Conservation (phyloP, 2,797 vertebrate species). For the Harpagifer antarcticus region DNA sequence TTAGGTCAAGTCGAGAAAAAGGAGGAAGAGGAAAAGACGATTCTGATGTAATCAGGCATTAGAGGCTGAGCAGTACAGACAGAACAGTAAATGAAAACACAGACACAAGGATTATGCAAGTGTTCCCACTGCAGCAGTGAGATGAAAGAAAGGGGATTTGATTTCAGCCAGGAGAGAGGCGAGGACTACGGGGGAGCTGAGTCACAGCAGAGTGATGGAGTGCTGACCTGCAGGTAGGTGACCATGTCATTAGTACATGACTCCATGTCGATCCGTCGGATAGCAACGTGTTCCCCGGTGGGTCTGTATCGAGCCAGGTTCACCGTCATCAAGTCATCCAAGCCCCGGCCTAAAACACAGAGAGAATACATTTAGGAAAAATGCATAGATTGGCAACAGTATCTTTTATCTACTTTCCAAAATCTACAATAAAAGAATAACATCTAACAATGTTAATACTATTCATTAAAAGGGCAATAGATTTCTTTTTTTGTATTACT, state of each 20-base stretch:
- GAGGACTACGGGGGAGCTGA: neutral
- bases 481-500: too few species aligned
- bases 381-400: neutral
- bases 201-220: neutral
- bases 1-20: neutral
- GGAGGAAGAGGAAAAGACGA: neutral
- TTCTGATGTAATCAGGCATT: slow-evolving; percentile 11
- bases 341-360: slow-evolving; percentile 88
- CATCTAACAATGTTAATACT: neutral
- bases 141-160: slow-evolving; percentile 10
- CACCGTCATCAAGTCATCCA: slow-evolving; percentile 96
- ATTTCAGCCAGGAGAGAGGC: neutral
- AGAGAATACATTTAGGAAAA: slow-evolving; percentile 6
- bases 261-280: slow-evolving; percentile 94
- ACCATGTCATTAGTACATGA: slow-evolving; percentile 98
- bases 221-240: slow-evolving; percentile 92
- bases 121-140: slow-evolving; percentile 2
- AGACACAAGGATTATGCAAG: neutral
- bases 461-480: too few species aligned
- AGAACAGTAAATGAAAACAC: neutral
- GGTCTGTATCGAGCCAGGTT: slow-evolving; percentile 93
- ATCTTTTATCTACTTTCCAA: neutral
- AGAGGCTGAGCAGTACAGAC: neutral
- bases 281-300: slow-evolving; percentile 91
- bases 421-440: neutral